These are phyloP conservation scores for Stratiomys singularior DNA, from an alignment of 2,888 invertebrate genomes.

Conservation along the genomic window DNA sequence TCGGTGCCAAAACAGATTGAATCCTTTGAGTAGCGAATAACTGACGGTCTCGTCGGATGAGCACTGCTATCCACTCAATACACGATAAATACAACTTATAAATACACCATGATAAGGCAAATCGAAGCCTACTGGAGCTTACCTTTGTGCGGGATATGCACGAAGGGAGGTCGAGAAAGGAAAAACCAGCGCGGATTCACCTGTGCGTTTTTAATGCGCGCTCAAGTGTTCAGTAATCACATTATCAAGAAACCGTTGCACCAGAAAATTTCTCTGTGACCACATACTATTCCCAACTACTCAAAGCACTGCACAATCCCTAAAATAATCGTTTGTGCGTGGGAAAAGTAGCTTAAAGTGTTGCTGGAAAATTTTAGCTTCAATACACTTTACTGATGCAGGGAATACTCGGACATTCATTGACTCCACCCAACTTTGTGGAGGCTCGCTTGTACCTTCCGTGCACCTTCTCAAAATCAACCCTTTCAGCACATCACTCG, in stretches of 20 bases:
- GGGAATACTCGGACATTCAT: neutral
- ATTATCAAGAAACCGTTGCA: slow-evolving; percentile 11
- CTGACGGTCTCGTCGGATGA: neutral
- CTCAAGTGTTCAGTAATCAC: neutral
- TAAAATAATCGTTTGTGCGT: neutral
- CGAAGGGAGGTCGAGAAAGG: neutral
- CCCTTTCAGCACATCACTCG: neutral
- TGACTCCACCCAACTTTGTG: slow-evolving; percentile 27
- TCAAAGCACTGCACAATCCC: neutral
- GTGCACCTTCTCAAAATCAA: neutral
- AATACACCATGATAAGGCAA: neutral
- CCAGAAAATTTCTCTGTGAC: neutral
- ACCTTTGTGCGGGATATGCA: neutral
- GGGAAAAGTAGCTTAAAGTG: neutral
- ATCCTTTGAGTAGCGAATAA: neutral
- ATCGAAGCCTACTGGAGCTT: neutral
- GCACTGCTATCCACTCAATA: neutral
- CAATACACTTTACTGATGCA: neutral
- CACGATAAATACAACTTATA: neutral
- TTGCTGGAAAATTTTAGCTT: neutral
- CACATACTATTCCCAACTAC: neutral
- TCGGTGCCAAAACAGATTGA: neutral
- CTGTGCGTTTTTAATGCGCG: slow-evolving; percentile 5
- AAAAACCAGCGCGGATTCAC: neutral
- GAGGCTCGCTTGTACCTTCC: neutral